These are phyloP conservation scores for Brachylomia viminalis DNA, from an alignment of 2,888 invertebrate genomes.

Conservation along the genomic window DNA sequence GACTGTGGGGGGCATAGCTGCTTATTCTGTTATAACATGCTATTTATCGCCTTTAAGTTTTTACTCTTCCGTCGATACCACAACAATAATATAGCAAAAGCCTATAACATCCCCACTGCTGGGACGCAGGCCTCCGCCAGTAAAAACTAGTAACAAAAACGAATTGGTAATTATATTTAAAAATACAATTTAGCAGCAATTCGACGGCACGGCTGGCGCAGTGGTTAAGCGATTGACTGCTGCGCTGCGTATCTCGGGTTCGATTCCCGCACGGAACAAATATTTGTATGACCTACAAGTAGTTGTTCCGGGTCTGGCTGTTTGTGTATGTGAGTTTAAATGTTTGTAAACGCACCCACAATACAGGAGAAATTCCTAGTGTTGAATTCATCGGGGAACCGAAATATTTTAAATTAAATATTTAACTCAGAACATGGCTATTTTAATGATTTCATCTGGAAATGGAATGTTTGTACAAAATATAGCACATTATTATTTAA, in stretches of 20 bases:
- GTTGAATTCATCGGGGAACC: neutral
- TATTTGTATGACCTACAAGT: too few relatives aligned
- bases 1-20: neutral
- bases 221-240: too few relatives aligned
- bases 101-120: neutral
- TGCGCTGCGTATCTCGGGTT: too few relatives aligned
- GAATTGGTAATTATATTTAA: conserved; percentile 11
- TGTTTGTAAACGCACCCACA: too few relatives aligned
- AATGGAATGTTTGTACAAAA: conserved; percentile 7
- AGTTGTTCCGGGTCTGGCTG: too few relatives aligned
- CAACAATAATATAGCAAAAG: neutral
- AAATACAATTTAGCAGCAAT: conserved; percentile 13
- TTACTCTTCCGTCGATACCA: neutral
- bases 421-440: neutral
- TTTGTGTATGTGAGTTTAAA: too few relatives aligned
- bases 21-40: neutral
- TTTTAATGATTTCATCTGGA: conserved; percentile 14
- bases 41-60: neutral
- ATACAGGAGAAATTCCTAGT: too few relatives aligned
- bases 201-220: too few relatives aligned
- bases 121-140: neutral
- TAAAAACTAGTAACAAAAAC: neutral
- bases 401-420: conserved; percentile 7
- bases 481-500: conserved; percentile 9
- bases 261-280: too few relatives aligned